phyloP scores from a whole-genome alignment of 2,888 invertebrate genomes.

The Macrosoma leucophasiata region DNA sequence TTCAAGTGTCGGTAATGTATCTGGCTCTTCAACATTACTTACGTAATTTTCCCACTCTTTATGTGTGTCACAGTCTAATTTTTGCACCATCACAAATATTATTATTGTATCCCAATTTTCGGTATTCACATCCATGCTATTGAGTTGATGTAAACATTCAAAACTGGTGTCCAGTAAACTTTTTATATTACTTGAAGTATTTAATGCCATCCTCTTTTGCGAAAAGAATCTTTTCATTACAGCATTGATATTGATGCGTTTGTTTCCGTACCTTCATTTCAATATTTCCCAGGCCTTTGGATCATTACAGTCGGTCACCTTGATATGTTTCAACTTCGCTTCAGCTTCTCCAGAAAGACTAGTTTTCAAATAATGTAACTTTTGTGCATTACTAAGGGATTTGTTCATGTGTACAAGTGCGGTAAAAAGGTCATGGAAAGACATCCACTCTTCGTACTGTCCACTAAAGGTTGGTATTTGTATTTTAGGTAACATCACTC shows the following conservation, averaged over 20 bases:
- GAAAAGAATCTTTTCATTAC: conserved; percentile 9
- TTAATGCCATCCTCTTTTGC: conserved; percentile 5
- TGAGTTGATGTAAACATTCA: conserved; percentile 12
- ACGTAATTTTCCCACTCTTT: conserved; percentile 22
- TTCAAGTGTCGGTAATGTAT: conserved; percentile 7
- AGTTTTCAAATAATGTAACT: conserved; percentile 15
- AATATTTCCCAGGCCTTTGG: conserved; percentile 11
- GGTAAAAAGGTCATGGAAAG: conserved; percentile 16
- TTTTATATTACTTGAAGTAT: conserved; percentile 11
- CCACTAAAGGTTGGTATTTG: conserved; percentile 15
- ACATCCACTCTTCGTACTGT: conserved; percentile 14
- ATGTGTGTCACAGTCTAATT: conserved; percentile 24
- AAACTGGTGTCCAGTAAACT: conserved; percentile 14
- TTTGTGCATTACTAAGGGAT: conserved; percentile 6
- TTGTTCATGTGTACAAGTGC: conserved; percentile 12
- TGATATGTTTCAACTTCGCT: conserved; percentile 11
- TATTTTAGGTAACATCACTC: conserved; percentile 12
- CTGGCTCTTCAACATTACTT: conserved; percentile 3
- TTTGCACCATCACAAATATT: conserved; percentile 23
- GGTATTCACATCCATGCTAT: conserved; percentile 4
- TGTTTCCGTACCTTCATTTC: conserved; percentile 8
- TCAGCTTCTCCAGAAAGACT: conserved; percentile 15
- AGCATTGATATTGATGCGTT: conserved; percentile 10
- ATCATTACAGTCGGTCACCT: conserved; percentile 15
- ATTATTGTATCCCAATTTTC: conserved; percentile 24